These are phyloP conservation scores for Apostichopus leukothele DNA, from an alignment of 53 echinoderm and acorn worm genomes.

Conservation along the genomic window DNA sequence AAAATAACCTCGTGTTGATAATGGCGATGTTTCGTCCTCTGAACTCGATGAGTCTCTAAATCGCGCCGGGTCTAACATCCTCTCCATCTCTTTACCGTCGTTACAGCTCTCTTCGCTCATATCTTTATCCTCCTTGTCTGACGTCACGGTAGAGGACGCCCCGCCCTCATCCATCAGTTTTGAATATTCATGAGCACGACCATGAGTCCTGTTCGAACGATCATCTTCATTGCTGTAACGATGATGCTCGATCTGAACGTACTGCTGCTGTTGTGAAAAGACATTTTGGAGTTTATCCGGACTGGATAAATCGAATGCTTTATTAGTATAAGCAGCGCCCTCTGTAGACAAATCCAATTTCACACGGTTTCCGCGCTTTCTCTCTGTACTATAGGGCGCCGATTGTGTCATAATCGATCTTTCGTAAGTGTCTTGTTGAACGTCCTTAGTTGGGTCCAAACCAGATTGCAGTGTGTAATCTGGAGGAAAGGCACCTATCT, in stretches of 20 bases:
- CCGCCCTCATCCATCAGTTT: not conserved
- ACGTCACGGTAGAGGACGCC: not conserved
- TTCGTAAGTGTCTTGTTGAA: not conserved
- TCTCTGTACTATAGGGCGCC: not conserved
- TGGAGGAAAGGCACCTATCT: conserved; percentile 50
- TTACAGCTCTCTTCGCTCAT: conserved; percentile 23
- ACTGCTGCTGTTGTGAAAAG: not conserved
- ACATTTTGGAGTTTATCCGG: conserved; percentile 5
- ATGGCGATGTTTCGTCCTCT: conserved; percentile 9
- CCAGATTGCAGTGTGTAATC: not conserved
- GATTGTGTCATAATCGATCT: not conserved
- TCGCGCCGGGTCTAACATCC: not conserved
- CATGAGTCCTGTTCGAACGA: not conserved
- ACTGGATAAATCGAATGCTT: conserved; percentile 19
- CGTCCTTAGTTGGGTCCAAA: not conserved
- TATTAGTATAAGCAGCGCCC: conserved; percentile 43
- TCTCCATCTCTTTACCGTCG: not conserved
- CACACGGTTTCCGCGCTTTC: not conserved
- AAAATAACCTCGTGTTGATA: not conserved
- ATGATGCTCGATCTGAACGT: not conserved
- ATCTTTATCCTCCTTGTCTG: conserved; percentile 6
- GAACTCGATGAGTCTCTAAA: not conserved
- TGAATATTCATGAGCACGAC: not conserved
- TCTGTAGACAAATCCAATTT: conserved; percentile 18
- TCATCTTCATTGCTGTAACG: not conserved